Conservation (phyloP, 2,113 vertebrate genomes). For the Polypterus senegalus region DNA sequence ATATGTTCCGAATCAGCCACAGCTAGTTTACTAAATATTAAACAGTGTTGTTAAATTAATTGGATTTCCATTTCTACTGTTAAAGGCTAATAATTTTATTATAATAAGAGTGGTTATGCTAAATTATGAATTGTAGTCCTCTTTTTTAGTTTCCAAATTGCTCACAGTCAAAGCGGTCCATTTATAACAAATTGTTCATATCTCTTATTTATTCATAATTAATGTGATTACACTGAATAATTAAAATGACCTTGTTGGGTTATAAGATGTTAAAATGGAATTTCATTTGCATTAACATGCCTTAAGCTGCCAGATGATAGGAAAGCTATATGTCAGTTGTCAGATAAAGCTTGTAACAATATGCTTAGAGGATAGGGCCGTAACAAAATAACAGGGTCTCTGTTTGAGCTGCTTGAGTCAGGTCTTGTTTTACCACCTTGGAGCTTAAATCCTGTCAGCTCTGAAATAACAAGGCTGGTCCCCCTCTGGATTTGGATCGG, state of each 20-base stretch:
- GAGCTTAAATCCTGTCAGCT: too few species aligned
- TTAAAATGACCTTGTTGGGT: conserved; percentile 50
- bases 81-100: not conserved
- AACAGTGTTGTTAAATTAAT: not conserved
- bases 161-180: not conserved
- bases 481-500: too few species aligned
- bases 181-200: conserved; percentile 16
- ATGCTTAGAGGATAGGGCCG: too few species aligned
- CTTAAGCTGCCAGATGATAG: conserved; percentile 19
- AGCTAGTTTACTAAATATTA: not conserved
- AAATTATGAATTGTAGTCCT: not conserved
- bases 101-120: not conserved
- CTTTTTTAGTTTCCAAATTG: not conserved
- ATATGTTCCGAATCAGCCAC: not conserved
- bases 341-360: too few species aligned
- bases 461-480: too few species aligned
- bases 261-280: conserved; percentile 37
- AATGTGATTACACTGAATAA: conserved; percentile 51
- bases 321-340: too few species aligned
- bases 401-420: too few species aligned
- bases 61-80: not conserved
- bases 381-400: too few species aligned
- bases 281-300: conserved; percentile 35
- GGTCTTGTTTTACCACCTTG: too few species aligned
- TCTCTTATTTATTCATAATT: conserved; percentile 25